A percentile compares a stretch with the other conserved stretches of the same genome.
Conservation (phyloP, 2,888 invertebrate genomes). For the Microctonus aethiopoides region DNA sequence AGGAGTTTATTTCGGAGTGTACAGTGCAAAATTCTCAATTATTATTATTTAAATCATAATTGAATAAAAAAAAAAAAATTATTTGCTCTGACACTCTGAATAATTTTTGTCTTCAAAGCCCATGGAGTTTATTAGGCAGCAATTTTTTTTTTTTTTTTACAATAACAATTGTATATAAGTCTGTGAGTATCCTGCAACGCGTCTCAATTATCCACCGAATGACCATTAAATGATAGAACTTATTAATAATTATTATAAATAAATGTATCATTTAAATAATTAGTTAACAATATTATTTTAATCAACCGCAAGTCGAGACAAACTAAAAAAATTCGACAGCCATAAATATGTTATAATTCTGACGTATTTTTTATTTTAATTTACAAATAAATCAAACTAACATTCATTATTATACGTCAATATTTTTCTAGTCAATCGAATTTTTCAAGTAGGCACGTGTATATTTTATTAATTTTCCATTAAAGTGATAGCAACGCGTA, state of each 20-base stretch:
- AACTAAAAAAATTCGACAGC: constrained; percentile 1
- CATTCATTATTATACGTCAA: no score
- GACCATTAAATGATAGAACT: constrained; percentile 25
- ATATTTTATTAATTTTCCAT: not conserved
- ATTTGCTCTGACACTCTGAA: not conserved
- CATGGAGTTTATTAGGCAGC: constrained; percentile 4
- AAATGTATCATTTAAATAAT: constrained; percentile 24
- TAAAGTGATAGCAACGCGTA: not conserved
- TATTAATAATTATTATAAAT: constrained; percentile 25
- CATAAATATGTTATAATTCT: not conserved
- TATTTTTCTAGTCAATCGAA: not conserved
- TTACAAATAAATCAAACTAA: no score
- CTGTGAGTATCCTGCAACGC: constrained; percentile 41
- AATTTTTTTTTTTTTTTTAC: not conserved
- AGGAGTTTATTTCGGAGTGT: not conserved
- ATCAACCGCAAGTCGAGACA: constrained; percentile 20
- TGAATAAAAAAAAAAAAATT: not conserved
- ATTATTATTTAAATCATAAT: no score
- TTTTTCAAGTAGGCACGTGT: constrained; percentile 17
- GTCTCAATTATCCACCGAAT: not conserved
- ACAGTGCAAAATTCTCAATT: no score
- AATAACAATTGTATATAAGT: constrained; percentile 23
- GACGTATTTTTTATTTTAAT: not conserved
- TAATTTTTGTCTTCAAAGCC: not conserved
- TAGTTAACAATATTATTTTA: constrained; percentile 34